Percentiles rank a stretch among this genome's conserved stretches.
Conservation (phyloP, 2,113 vertebrate genomes). For the Tetraodon nigroviridis region DNA sequence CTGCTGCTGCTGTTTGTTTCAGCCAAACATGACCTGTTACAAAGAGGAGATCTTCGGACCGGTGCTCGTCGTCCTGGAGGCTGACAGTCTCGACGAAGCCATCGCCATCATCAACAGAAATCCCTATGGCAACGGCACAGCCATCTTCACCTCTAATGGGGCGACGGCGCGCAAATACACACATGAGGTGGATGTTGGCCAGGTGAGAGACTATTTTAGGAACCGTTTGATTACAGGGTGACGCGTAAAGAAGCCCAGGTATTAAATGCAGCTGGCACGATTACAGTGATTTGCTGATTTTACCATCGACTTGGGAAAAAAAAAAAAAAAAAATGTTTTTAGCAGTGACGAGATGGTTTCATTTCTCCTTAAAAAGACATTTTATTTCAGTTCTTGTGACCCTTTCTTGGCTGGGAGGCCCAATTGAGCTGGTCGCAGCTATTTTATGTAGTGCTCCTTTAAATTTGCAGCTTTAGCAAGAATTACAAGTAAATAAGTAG, state of each 20-base stretch:
- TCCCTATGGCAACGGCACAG: constrained; percentile 95
- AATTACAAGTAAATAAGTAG: no score
- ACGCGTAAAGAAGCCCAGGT: neutral
- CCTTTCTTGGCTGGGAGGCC: neutral
- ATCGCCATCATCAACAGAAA: constrained; percentile 89
- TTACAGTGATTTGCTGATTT: no score
- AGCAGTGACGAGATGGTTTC: no score
- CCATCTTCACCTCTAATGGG: constrained; percentile 95
- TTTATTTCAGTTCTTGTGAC: no score
- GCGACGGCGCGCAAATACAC: constrained; percentile 95
- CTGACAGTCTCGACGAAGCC: constrained; percentile 86
- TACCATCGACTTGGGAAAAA: no score
- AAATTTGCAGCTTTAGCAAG: no score
- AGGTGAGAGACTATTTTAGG: constrained; percentile 74
- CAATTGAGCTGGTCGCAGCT: no score
- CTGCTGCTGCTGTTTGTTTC: constrained; percentile 27
- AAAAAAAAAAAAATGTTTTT: neutral
- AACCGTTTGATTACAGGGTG: neutral
- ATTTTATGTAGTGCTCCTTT: neutral
- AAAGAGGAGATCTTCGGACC: constrained; percentile 97
- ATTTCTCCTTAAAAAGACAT: no score
- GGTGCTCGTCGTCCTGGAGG: constrained; percentile 88
- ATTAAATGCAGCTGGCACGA: neutral
- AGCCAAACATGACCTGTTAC: constrained; percentile 94
- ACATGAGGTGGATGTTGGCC: constrained; percentile 91